These are phyloP conservation scores for Drosophila kambysellisi DNA, from an alignment of 2,888 invertebrate species.

Conservation along the genomic window DNA sequence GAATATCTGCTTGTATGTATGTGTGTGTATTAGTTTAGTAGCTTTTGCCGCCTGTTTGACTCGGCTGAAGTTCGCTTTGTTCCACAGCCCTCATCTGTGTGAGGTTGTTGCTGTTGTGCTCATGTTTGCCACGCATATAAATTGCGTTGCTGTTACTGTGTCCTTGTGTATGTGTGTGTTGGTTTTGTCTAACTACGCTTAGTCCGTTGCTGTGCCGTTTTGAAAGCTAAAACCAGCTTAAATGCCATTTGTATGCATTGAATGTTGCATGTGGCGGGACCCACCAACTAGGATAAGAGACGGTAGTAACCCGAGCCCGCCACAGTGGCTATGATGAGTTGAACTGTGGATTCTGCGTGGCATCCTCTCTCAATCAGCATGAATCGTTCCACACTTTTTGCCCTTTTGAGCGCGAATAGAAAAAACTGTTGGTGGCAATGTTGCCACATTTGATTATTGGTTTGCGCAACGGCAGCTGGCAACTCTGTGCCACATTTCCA, in stretches of 20 bases:
- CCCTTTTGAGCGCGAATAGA: background rate
- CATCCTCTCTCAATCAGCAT: conserved; percentile 7
- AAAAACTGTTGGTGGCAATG: conserved; percentile 31
- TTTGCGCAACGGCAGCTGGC: conserved; percentile 58
- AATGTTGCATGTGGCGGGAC: conserved; percentile 72
- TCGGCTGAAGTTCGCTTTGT: conserved; percentile 71
- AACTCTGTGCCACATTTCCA: conserved; percentile 47
- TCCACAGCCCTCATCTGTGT: conserved; percentile 31
- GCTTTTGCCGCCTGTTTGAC: conserved; percentile 79
- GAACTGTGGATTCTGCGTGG: conserved; percentile 31
- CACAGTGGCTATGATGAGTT: conserved; percentile 42
- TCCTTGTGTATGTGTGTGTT: conserved; percentile 17
- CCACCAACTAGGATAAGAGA: conserved; percentile 39
- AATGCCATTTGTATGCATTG: conserved; percentile 83
- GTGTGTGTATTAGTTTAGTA: conserved; percentile 67
- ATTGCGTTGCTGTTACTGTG: conserved; percentile 63
- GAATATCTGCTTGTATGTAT: conserved; percentile 13
- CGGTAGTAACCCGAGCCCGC: conserved; percentile 3
- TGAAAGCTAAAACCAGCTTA: conserved; percentile 75
- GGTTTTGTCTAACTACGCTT: conserved; percentile 61
- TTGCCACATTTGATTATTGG: conserved; percentile 66
- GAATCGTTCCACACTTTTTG: background rate
- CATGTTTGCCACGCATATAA: conserved; percentile 75
- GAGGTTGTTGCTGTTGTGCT: conserved; percentile 45
- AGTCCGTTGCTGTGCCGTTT: conserved; percentile 66